These are phyloP conservation scores for Macquaria australasica DNA, from an alignment of 2,113 vertebrate species.

Conservation along the genomic window DNA sequence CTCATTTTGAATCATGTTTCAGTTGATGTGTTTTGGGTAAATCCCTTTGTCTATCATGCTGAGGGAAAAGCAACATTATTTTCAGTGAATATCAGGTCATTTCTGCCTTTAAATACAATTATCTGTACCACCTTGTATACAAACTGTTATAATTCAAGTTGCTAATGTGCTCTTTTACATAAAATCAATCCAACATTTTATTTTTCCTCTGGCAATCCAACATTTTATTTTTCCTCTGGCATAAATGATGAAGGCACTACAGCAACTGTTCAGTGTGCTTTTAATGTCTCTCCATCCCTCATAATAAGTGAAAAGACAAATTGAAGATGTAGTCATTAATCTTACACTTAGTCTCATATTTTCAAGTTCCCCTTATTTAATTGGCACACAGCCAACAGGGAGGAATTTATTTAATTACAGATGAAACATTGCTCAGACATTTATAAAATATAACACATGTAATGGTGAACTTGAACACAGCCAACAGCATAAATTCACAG, in stretches of 20 bases:
- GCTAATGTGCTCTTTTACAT: constrained; percentile 21
- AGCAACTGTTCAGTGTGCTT: background rate
- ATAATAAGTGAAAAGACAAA: background rate
- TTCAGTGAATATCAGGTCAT: background rate
- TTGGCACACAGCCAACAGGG: background rate
- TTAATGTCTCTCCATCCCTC: background rate
- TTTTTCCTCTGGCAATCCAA: background rate
- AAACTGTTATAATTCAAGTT: constrained; percentile 22
- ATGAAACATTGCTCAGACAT: background rate
- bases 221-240: background rate
- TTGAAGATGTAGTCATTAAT: background rate
- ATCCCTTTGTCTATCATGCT: background rate
- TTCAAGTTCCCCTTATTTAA: background rate
- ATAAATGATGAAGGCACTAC: constrained; percentile 1
- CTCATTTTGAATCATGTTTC: background rate
- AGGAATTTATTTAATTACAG: constrained; percentile 12
- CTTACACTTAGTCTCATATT: background rate
- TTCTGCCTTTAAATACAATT: background rate
- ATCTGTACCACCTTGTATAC: background rate
- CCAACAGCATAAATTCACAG: background rate
- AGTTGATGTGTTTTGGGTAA: background rate
- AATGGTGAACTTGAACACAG: background rate
- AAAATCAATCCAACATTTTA: constrained; percentile 8
- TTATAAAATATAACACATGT: background rate
- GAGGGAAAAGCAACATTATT: background rate